Conservation (phyloP, 2,797 vertebrate species). For the Tenualosa thibaudeaui region DNA sequence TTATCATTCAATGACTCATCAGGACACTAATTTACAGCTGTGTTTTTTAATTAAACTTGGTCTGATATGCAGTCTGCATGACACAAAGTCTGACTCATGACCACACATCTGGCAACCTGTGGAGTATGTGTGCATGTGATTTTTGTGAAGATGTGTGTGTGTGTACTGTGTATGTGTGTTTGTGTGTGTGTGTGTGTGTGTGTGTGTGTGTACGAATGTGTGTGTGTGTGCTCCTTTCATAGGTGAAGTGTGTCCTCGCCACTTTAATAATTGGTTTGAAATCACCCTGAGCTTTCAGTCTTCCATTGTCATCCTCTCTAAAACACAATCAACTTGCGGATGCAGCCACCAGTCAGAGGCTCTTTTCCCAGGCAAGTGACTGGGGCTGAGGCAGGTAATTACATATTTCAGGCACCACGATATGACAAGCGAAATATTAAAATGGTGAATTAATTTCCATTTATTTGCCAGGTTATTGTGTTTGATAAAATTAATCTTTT, state of each 20-base stretch:
- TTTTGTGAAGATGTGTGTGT: neutral
- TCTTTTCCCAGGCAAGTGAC: constrained; percentile 31
- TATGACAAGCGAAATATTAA: constrained; percentile 51
- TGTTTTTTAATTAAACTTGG: neutral
- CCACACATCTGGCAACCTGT: neutral
- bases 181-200: neutral
- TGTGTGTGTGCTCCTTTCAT: constrained; percentile 17
- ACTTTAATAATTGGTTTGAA: constrained; percentile 41
- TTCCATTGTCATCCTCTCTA: constrained; percentile 34
- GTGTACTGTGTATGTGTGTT: neutral
- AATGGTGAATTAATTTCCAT: constrained; percentile 62
- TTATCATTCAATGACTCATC: neutral
- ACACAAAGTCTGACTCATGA: neutral
- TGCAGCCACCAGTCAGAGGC: constrained; percentile 2
- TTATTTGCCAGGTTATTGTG: constrained; percentile 58
- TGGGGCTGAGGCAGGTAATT: constrained; percentile 38
- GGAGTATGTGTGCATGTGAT: neutral
- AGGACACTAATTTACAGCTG: neutral
- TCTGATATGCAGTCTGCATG: neutral
- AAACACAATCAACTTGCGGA: constrained; percentile 32
- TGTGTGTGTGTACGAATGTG: neutral
- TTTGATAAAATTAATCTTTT: constrained; percentile 58
- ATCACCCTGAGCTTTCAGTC: constrained; percentile 36
- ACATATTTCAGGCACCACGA: constrained; percentile 39
- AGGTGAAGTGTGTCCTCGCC: constrained; percentile 27